Base-by-base conservation (phyloP, 2,888 invertebrate species). In the Agapetus fuscipes region DNA sequence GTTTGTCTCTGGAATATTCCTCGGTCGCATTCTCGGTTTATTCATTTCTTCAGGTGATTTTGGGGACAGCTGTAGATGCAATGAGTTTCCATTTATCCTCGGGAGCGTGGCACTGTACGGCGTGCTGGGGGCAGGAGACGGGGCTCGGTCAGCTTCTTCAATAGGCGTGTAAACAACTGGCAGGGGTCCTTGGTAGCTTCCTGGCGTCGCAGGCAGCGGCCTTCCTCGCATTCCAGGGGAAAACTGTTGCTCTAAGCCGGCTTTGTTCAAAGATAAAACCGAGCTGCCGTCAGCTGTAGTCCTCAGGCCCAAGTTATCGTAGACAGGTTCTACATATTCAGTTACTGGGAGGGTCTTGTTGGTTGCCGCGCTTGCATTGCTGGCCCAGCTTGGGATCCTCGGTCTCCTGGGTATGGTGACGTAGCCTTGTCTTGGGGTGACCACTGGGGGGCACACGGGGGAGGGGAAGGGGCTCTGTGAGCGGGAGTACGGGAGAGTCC, bases 221-320 rank as follows among this genome's bases (percentile, higher is more conserved):
- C 76, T 66, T 48, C 75, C 75, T 33, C 77, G 71, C 76, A 79
- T 78, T 10, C 72, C 74, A 41, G 58, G 56, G 28, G 47, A 44
- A 35, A 63, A 72, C 48, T 66, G 68, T 33, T 60, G 68, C 51
- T 73, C 69, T 43, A 73, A 58, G 6, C 76, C 76, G 15, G 78
- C 68, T 62, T 85, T 85, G 57, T 86, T 85, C 39, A 89, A 58
- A 38, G 85, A 86, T 20, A 84, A 61, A 9, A 78, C 78, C 3
- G 84, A 86, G 56, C 83, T 85, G n/a, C 90, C 90, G 48, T 86
- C 83, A 12, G 85, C 88, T 12, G 90, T 87, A 12, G 88, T 88
- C 35, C 90, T 72, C 12, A 83, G 62, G 0, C 90, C 90, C 31
- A 90, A 64, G 57, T 89, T 89, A 56, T 90, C 90, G 56, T 90